These are phyloP conservation scores for Chloromyia formosa DNA, from an alignment of 2,888 invertebrate species.

Conservation along the genomic window DNA sequence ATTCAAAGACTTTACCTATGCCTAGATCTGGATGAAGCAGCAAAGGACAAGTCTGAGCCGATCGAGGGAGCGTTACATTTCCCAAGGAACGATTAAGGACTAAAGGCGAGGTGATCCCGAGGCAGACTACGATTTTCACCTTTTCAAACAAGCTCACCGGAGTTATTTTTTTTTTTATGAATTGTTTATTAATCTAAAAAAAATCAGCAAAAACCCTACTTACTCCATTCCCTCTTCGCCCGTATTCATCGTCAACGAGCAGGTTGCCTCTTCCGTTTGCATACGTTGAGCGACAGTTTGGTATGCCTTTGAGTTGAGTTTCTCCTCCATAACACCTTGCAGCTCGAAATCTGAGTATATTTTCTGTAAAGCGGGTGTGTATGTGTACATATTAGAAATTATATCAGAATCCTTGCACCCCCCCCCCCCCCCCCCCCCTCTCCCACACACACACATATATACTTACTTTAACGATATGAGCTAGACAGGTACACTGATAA, in stretches of 20 bases:
- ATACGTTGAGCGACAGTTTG: conserved; percentile 91
- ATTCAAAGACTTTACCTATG: too few species aligned
- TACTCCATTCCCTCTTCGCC: conserved; percentile 74
- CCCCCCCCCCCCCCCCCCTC: too few species aligned
- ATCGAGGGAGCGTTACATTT: too few species aligned
- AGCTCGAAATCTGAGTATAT: conserved; percentile 98
- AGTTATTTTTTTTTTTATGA: too few species aligned
- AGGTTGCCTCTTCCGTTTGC: conserved; percentile 96
- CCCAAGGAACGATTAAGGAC: too few species aligned
- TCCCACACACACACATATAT: too few species aligned
- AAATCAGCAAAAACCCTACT: conserved; percentile 49
- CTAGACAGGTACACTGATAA: conserved; percentile 96
- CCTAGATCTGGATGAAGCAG: too few species aligned
- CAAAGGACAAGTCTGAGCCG: too few species aligned
- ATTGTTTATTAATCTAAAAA: background rate
- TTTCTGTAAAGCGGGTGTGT: conserved; percentile 89
- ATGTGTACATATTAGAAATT: too few species aligned
- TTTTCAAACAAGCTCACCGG: background rate
- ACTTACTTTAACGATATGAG: conserved; percentile 90
- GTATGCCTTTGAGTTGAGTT: conserved; percentile 94
- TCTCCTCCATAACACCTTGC: conserved; percentile 98
- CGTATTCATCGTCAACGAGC: conserved; percentile 85
- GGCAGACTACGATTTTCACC: too few species aligned
- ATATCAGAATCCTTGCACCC: too few species aligned
- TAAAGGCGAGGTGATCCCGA: too few species aligned